A percentile compares a stretch with the other conserved stretches of the same genome.
Evolutionary conservation across 2,888 invertebrate genomes (phyloP).

Genomic region (Drosophila fungiperda): DNA sequence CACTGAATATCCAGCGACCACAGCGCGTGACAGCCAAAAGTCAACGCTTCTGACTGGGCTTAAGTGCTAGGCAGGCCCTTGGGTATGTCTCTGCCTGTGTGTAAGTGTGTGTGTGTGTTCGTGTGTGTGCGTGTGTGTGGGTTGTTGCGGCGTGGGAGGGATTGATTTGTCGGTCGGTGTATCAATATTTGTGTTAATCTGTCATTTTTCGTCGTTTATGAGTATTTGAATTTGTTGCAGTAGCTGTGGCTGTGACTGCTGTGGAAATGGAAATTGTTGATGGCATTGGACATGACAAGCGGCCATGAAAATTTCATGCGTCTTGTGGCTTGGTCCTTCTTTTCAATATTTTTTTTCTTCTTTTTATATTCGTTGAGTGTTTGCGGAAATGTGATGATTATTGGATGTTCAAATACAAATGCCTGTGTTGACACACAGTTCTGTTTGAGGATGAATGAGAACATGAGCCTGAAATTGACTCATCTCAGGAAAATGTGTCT

Average conservation of each 20-base stretch:
- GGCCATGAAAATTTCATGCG: slow-evolving; percentile 72
- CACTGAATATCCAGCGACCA: slow-evolving; percentile 53
- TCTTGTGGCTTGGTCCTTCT: slow-evolving; percentile 30
- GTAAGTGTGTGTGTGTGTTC: slow-evolving; percentile 7
- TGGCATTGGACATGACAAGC: slow-evolving; percentile 33
- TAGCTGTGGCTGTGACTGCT: slow-evolving; percentile 12
- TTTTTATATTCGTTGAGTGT: slow-evolving; percentile 41
- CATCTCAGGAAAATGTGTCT: slow-evolving; percentile 24
- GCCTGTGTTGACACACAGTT: slow-evolving; percentile 52
- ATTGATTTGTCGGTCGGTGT: slow-evolving; percentile 53
- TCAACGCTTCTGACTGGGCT: slow-evolving; percentile 61
- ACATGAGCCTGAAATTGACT: slow-evolving; percentile 45
- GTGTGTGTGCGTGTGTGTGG: slow-evolving; percentile 24
- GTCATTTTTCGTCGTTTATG: slow-evolving; percentile 81
- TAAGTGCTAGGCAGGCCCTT: slow-evolving; percentile 51
- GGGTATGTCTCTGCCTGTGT: slow-evolving; percentile 11
- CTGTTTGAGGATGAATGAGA: slow-evolving; percentile 28
- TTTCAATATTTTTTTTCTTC: background rate
- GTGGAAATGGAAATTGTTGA: slow-evolving; percentile 13
- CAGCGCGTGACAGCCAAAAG: slow-evolving; percentile 62
- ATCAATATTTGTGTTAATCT: slow-evolving; percentile 80
- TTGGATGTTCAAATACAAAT: slow-evolving; percentile 71
- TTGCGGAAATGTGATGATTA: slow-evolving; percentile 80
- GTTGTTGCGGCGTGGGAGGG: background rate
- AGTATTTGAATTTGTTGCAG: slow-evolving; percentile 74